A percentile compares a stretch with the other conserved stretches of the same genome.
Conservation (phyloP, 2,797 vertebrate species). For the Cuculus canorus region DNA sequence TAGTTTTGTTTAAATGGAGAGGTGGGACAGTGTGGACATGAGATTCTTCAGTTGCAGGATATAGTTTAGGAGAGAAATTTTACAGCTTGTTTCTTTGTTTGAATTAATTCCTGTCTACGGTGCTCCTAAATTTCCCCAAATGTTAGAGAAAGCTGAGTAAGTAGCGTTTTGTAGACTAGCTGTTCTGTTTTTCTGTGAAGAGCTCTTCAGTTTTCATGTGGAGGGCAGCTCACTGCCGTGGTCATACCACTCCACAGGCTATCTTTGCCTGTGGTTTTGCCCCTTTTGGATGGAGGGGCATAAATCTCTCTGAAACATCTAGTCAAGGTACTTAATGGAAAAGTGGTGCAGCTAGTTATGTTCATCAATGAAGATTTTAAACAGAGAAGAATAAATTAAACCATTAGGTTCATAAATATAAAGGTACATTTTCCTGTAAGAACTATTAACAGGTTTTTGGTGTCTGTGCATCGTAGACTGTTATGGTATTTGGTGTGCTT, state of each 20-base stretch:
- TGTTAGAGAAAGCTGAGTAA: background rate
- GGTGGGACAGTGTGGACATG: background rate
- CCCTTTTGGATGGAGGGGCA: background rate
- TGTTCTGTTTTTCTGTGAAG: background rate
- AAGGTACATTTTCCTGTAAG: background rate
- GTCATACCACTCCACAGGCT: background rate
- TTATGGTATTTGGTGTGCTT: background rate
- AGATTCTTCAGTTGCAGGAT: background rate
- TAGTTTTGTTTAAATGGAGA: background rate
- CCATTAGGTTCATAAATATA: background rate
- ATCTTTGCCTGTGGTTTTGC: background rate
- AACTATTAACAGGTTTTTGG: background rate
- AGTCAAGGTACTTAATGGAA: background rate
- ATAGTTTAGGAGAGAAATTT: background rate
- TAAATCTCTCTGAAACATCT: conserved; percentile 23
- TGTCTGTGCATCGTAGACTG: background rate
- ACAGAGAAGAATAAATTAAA: background rate
- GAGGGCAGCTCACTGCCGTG: background rate
- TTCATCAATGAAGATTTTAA: background rate
- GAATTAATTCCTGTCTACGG: background rate
- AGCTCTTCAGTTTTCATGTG: background rate
- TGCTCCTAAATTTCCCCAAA: background rate
- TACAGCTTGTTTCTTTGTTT: background rate
- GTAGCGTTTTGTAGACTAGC: background rate
- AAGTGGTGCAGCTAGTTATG: background rate